These are phyloP conservation scores for Turritopsis rubra DNA, from an alignment of 30 jellyfish, hydroid and myxozoan species.

Conservation along the genomic window DNA sequence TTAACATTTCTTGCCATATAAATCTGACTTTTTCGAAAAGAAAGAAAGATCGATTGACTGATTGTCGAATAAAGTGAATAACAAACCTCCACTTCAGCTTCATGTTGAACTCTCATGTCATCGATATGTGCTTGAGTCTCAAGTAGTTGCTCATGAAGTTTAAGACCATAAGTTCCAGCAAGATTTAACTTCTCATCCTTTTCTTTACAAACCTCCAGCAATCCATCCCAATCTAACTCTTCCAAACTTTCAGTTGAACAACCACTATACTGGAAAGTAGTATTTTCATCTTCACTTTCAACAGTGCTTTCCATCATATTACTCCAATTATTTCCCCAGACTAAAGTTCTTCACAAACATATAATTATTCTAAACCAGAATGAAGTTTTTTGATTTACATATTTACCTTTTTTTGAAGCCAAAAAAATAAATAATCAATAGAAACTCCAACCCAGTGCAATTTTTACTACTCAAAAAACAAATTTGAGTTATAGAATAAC, in stretches of 20 bases:
- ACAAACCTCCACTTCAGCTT: conserved; percentile 34
- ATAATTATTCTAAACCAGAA: too few species aligned
- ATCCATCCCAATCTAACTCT: conserved; percentile 34
- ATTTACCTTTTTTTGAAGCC: too few species aligned
- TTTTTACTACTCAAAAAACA: too few species aligned
- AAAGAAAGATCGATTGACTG: too few species aligned
- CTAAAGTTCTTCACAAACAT: too few species aligned
- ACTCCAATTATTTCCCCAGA: background rate
- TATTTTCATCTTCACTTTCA: background rate
- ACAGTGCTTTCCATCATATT: background rate
- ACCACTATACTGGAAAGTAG: background rate
- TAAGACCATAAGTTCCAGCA: conserved; percentile 29
- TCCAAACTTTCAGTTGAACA: conserved; percentile 11
- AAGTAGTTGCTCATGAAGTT: conserved; percentile 19
- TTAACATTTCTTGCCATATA: too few species aligned
- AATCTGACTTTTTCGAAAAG: too few species aligned
- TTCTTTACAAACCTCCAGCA: conserved; percentile 27
- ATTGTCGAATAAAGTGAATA: too few species aligned
- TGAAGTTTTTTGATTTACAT: too few species aligned
- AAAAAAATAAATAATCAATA: too few species aligned
- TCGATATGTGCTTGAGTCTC: conserved; percentile 25
- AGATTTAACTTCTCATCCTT: conserved; percentile 28
- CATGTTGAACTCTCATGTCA: conserved; percentile 34
- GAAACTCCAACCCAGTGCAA: too few species aligned
- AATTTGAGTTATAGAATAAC: too few species aligned